Percentiles rank a stretch among this genome's conserved stretches.
These are phyloP conservation scores for Enteromius anoplus DNA, from an alignment of 2,797 vertebrate genomes.

Conservation along the genomic window DNA sequence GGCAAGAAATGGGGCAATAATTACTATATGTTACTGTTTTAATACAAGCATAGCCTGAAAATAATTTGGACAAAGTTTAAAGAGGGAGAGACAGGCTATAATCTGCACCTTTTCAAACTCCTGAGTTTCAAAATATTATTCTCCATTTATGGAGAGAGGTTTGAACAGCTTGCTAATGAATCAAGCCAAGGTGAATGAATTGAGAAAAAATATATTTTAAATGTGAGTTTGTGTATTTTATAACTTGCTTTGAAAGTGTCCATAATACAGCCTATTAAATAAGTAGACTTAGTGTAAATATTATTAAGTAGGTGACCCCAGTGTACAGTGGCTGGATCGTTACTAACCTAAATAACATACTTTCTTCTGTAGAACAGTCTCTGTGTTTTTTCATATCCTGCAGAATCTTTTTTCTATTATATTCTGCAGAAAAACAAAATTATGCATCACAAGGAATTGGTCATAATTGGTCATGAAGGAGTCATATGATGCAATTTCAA, in stretches of 20 bases:
- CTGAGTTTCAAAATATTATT: slow-evolving; percentile 29
- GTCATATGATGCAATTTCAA: too few species aligned
- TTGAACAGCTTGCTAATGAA: slow-evolving; percentile 30
- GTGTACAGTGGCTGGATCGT: not conserved
- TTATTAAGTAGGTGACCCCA: not conserved
- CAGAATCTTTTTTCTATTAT: not conserved
- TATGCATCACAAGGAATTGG: not conserved
- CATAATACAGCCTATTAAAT: not conserved
- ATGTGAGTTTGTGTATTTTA: not conserved
- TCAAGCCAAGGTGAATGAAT: slow-evolving; percentile 12
- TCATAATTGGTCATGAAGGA: too few species aligned
- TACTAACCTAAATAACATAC: not conserved
- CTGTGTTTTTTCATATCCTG: not conserved
- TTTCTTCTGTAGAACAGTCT: not conserved
- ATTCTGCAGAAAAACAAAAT: not conserved
- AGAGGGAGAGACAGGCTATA: slow-evolving; percentile 46
- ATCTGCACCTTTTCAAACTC: slow-evolving; percentile 31
- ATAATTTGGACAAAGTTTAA: slow-evolving; percentile 61
- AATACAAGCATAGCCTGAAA: slow-evolving; percentile 59
- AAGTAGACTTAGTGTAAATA: slow-evolving; percentile 5
- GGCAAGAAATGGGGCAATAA: slow-evolving; percentile 50
- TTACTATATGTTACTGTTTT: slow-evolving; percentile 59
- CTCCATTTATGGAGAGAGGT: slow-evolving; percentile 28
- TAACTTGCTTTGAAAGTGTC: not conserved
- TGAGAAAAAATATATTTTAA: not conserved